Percentiles rank a stretch among this genome's conserved stretches.
Evolutionary conservation across 2,888 invertebrate genomes (phyloP).

Genomic region (Lottia scabra): DNA sequence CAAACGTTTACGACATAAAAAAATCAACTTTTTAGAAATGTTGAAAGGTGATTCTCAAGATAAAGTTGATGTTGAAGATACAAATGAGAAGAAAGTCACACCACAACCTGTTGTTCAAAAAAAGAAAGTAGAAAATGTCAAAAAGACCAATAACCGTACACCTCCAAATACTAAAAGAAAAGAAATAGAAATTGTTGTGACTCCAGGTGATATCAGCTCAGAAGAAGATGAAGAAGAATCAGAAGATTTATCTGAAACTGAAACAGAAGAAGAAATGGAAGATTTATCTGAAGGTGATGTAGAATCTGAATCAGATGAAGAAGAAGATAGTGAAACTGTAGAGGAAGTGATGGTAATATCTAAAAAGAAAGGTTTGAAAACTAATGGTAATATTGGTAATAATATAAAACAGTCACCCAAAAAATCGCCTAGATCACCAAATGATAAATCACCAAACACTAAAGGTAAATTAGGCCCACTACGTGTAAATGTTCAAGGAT

Average conservation of each 20-base stretch:
- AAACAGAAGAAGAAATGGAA: constrained; percentile 22
- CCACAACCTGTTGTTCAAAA: not conserved
- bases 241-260: constrained; percentile 22
- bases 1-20: constrained; percentile 58
- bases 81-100: not conserved
- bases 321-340: constrained; percentile 13
- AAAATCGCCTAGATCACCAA: constrained; percentile 20
- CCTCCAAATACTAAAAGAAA: not conserved
- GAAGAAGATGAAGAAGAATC: constrained; percentile 21
- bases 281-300: constrained; percentile 10
- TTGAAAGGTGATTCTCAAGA: constrained; percentile 51
- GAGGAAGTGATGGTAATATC: too few relatives aligned
- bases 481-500: constrained; percentile 34
- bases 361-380: too few relatives aligned
- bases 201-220: constrained; percentile 16
- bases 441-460: constrained; percentile 18
- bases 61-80: constrained; percentile 22
- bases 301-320: constrained; percentile 4
- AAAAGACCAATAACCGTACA: not conserved
- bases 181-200: not conserved
- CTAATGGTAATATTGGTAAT: too few relatives aligned
- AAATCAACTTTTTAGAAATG: constrained; percentile 62
- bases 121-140: not conserved
- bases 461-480: constrained; percentile 24
- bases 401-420: constrained; percentile 9